Evolutionary conservation across 2,888 invertebrate genomes (phyloP), one percentile per base, ranked within the genome.

Genomic region (Graphium colonna): DNA sequence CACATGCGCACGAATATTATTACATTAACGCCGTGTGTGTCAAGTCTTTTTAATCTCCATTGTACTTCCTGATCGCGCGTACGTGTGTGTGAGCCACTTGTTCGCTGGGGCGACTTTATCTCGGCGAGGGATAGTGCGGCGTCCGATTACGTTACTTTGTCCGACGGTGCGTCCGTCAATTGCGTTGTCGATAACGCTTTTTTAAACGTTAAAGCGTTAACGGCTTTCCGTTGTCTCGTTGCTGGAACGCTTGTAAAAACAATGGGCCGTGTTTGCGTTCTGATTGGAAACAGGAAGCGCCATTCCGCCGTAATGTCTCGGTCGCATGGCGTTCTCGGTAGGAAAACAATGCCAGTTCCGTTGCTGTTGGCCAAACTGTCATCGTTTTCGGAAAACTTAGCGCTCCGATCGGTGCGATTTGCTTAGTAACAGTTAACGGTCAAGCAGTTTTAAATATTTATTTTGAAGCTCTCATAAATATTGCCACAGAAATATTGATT

Each of bases 91-190:
- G 79, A 83, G 82, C 83, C 88, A 89, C 88, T 88, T 89, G 89
- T 88, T 88, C 81, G 86, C 77, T 84, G 80, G 88, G 89, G 87
- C 82, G 81, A 83, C 86, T 86, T 82, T 87, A 86, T 87, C 87
- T 85, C 82, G 71, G 80, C 68, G 79, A 84, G 88, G 87, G 86
- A 84, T 80, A 85, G 87, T 80, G 84, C 86, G 86, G 87, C 86
- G 87, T 87, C 85, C 87, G 83, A 88, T 88, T 86, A 83, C 83
- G 9, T 9, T 33, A n/a, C 33, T 2, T 10, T n/a, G 33, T 3
- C 26, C 26, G 26, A 3, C 26, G 26, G 26, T 7, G 7, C 26
- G 26, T 26, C 7, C 26, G 63, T 56, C 59, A 56, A 63, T 60
- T 65, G 55, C 62, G 63, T 65, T 76, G 71, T 82, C 79, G 80